Conservation (phyloP, 2,888 invertebrate species). For the Nyleta sp. region DNA sequence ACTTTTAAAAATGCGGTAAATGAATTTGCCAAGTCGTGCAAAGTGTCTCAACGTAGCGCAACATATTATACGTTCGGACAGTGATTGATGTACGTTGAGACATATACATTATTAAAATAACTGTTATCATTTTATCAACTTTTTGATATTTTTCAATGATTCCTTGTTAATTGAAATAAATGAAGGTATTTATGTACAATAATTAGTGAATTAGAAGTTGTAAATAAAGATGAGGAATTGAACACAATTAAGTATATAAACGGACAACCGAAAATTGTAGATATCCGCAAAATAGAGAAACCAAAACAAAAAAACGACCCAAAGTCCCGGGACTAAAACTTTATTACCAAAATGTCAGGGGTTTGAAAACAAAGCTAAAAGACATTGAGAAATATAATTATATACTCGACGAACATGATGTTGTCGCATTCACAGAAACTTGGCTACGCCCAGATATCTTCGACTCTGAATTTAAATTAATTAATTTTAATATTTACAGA, state of each 20-base stretch:
- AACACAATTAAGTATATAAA: background rate
- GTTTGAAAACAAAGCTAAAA: background rate
- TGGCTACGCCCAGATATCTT: conserved; percentile 1
- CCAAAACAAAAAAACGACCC: conserved; percentile 1
- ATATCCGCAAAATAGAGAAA: background rate
- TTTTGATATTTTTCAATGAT: no score
- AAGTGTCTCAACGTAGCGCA: no score
- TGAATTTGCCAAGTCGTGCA: no score
- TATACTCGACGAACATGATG: conserved; percentile 13
- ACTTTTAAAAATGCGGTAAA: no score
- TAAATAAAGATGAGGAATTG: background rate
- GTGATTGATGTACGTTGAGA: no score
- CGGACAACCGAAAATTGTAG: background rate
- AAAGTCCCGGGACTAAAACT: background rate
- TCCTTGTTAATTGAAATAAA: no score
- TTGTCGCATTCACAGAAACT: conserved; percentile 12
- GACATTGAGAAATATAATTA: conserved; percentile 1
- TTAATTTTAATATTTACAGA: conserved; percentile 8
- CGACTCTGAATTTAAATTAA: background rate
- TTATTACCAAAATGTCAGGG: conserved; percentile 27
- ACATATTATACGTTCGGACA: no score
- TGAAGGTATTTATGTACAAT: no score
- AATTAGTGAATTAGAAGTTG: background rate
- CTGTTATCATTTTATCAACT: no score
- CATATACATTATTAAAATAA: no score